Conservation (phyloP, 2,113 vertebrate genomes). For the Accipiter cooperii region DNA sequence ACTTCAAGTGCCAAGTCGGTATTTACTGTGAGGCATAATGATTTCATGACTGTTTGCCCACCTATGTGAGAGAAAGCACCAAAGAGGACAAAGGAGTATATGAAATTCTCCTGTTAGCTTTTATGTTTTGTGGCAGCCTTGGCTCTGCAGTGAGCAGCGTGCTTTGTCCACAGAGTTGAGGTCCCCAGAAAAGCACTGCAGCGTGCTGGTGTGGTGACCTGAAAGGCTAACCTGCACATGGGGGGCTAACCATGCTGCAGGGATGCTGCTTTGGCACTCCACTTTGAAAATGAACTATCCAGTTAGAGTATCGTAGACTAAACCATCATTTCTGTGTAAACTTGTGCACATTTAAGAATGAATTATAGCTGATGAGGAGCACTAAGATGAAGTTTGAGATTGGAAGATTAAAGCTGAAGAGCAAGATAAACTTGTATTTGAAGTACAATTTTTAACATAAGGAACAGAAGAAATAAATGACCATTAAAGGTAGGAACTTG, state of each 20-base stretch:
- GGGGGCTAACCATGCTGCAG: not conserved
- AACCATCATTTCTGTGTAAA: not conserved
- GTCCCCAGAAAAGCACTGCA: not conserved
- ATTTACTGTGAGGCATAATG: not conserved
- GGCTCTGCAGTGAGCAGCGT: not conserved
- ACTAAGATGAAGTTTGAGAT: not conserved
- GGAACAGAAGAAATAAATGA: not conserved
- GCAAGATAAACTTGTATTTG: not conserved
- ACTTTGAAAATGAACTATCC: not conserved
- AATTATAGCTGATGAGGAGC: not conserved
- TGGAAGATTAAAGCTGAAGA: not conserved
- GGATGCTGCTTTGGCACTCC: not conserved
- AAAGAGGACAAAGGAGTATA: not conserved
- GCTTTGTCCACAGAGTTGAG: not conserved
- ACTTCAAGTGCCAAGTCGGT: not conserved
- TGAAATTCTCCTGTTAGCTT: not conserved
- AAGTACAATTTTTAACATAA: not conserved
- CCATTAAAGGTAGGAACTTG: not conserved
- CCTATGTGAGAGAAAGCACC: not conserved
- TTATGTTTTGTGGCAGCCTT: not conserved
- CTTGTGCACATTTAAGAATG: not conserved
- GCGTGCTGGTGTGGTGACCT: not conserved
- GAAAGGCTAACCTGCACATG: accelerated
- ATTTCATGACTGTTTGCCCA: not conserved
- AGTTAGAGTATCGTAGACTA: accelerated